These are phyloP conservation scores for Poeciliopsis retropinna DNA, from an alignment of 2,113 vertebrate species.

Conservation along the genomic window DNA sequence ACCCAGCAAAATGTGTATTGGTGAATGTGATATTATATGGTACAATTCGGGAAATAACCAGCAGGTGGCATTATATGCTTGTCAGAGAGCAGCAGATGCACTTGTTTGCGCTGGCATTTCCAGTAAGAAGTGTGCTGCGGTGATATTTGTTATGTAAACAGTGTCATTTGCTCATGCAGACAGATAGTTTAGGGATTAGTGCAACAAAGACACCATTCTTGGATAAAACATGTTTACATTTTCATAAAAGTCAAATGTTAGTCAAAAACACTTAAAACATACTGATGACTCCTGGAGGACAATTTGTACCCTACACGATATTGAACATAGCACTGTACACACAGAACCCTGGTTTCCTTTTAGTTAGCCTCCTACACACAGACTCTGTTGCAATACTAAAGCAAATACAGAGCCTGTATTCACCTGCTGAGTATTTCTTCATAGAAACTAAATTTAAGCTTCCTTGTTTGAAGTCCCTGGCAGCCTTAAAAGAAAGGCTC, in stretches of 20 bases:
- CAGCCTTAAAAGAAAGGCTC: slow-evolving; percentile 27
- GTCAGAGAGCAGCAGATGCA: background rate
- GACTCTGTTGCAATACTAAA: slow-evolving; percentile 15
- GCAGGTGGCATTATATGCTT: slow-evolving; percentile 51
- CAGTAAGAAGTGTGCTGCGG: background rate
- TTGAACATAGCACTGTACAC: background rate
- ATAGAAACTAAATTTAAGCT: slow-evolving; percentile 5
- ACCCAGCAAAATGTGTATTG: background rate
- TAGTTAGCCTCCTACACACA: background rate
- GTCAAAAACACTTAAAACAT: background rate
- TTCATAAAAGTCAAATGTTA: background rate
- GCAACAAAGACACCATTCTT: background rate
- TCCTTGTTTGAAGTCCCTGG: background rate
- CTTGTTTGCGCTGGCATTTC: slow-evolving; percentile 8
- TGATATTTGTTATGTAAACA: background rate
- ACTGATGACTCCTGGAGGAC: background rate
- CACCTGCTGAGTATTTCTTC: slow-evolving; percentile 7
- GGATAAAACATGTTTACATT: background rate
- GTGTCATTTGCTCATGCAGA: slow-evolving; percentile 21
- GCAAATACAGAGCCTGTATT: slow-evolving; percentile 15
- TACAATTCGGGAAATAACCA: slow-evolving; percentile 13
- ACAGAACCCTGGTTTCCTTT: slow-evolving; percentile 2
- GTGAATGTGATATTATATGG: too few species aligned
- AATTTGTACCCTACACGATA: background rate
- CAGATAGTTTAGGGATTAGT: slow-evolving; percentile 14